A percentile compares a stretch with the other conserved stretches of the same genome.
Evolutionary conservation across 2,797 vertebrate genomes (phyloP).

Genomic region (Peromyscus melanophrys): DNA sequence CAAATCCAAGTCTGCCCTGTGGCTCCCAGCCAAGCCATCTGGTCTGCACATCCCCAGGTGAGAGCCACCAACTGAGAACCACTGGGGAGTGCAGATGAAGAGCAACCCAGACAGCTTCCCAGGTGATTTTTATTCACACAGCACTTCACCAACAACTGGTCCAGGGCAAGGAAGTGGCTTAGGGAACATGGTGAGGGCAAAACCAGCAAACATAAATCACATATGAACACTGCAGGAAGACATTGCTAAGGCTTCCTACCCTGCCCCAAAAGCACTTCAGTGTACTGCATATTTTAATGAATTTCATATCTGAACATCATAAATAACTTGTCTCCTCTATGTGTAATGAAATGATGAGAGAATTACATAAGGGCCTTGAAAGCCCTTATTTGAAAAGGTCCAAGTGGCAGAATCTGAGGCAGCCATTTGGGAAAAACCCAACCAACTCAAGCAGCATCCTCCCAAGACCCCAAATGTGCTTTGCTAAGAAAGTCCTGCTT

Average conservation of each 20-base stretch:
- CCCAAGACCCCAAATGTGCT: constrained; percentile 10
- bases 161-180: not conserved
- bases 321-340: constrained; percentile 42
- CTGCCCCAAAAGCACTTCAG: constrained; percentile 19
- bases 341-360: constrained; percentile 53
- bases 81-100: not conserved
- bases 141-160: constrained; percentile 41
- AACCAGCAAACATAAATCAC: not conserved
- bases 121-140: not conserved
- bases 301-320: constrained; percentile 60
- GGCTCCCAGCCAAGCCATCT: constrained; percentile 5
- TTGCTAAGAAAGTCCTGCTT: constrained; percentile 51
- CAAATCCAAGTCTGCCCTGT: not conserved
- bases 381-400: constrained; percentile 30
- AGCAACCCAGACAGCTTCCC: not conserved
- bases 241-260: not conserved
- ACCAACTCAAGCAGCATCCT: constrained; percentile 6
- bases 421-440: constrained; percentile 34
- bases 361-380: constrained; percentile 1
- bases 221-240: not conserved
- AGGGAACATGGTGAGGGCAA: not conserved
- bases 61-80: not conserved
- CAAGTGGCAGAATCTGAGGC: not conserved
- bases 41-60: not conserved
- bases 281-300: not conserved